Evolutionary conservation across 1,140 invertebrate genomes (phyloP).

Genomic region (Hydropsyche tenuis): DNA sequence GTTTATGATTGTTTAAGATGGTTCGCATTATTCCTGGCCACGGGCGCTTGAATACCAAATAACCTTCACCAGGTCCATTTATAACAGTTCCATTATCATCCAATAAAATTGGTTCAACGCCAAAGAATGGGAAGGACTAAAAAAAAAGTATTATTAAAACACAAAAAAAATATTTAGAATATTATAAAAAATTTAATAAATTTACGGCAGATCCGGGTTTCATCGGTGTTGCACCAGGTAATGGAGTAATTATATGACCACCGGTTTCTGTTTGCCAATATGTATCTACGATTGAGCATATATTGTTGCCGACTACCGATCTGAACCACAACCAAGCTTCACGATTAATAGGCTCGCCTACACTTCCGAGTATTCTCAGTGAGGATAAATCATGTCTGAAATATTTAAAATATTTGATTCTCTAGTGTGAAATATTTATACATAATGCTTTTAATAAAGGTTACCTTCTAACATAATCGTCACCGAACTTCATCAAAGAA

Average conservation of each 20-base stretch:
- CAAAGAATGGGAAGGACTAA: constrained; percentile 96
- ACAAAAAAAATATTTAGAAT: neutral
- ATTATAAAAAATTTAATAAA: neutral
- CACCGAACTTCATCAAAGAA: constrained; percentile 93
- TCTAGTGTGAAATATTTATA: neutral
- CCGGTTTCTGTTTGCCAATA: constrained; percentile 99
- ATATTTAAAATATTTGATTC: constrained; percentile 35
- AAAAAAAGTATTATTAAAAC: too few species aligned
- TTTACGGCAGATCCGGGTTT: constrained; percentile 96
- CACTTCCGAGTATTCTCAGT: constrained; percentile 87
- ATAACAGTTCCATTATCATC: constrained; percentile 89
- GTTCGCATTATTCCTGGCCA: constrained; percentile 99
- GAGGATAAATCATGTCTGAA: constrained; percentile 67
- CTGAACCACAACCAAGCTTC: constrained; percentile 99
- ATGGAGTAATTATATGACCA: constrained; percentile 90
- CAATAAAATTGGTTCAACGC: constrained; percentile 86
- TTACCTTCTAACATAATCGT: constrained; percentile 73
- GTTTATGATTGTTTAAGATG: constrained; percentile 88
- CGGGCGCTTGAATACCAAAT: constrained; percentile 89
- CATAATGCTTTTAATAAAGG: neutral
- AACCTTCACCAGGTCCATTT: constrained; percentile 90
- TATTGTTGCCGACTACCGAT: constrained; percentile 79
- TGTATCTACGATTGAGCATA: constrained; percentile 93
- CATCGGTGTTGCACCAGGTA: constrained; percentile 93
- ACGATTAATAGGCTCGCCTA: constrained; percentile 97